Percentiles rank a stretch among this genome's conserved stretches.
These are phyloP conservation scores for Actenoides hombroni DNA, from an alignment of 2,113 vertebrate species.

Conservation along the genomic window DNA sequence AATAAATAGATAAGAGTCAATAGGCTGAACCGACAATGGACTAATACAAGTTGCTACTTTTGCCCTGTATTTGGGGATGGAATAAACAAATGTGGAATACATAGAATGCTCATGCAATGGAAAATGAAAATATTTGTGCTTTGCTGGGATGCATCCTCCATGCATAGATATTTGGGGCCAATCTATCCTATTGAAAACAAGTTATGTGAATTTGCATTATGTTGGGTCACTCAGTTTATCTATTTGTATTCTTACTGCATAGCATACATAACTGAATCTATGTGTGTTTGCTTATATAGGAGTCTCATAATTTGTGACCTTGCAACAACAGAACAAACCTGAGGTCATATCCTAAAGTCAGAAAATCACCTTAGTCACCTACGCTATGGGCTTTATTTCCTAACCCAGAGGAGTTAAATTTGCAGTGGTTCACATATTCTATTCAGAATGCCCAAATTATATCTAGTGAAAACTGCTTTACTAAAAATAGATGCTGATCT, in stretches of 20 bases:
- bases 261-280: background rate
- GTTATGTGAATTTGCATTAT: background rate
- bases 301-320: background rate
- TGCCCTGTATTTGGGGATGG: background rate
- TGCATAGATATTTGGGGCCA: background rate
- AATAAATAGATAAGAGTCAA: constrained; percentile 25
- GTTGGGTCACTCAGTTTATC: background rate
- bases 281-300: background rate
- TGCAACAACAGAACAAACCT: background rate
- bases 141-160: background rate
- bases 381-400: background rate
- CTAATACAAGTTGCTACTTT: background rate
- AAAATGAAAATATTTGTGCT: background rate
- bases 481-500: constrained; percentile 62
- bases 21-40: background rate
- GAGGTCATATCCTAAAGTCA: background rate
- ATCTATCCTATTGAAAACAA: background rate
- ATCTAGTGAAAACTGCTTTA: constrained; percentile 13
- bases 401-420: background rate
- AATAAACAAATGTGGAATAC: background rate
- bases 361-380: background rate
- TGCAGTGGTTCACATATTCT: background rate
- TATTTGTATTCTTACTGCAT: background rate
- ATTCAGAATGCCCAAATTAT: constrained; percentile 39
- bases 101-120: background rate